Base-by-base conservation (phyloP, 1,140 invertebrate genomes). In the Micrasema longulum region DNA sequence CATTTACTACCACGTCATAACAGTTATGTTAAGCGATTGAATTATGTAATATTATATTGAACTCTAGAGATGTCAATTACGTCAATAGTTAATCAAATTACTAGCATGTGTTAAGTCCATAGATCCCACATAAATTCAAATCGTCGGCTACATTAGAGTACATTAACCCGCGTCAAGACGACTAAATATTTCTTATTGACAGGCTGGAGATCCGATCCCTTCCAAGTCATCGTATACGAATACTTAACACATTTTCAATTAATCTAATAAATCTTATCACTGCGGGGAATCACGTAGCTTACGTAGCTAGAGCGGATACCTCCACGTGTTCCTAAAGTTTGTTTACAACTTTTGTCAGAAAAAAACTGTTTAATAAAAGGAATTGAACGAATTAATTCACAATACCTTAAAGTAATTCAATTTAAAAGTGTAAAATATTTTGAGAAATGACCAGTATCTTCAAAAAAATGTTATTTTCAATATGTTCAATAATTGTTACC, bases 161-260 rank as follows among this genome's bases (percentile, higher is more conserved):
- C 64, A 66, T 66, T 66, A 66, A 50, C 45, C 45, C 45, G 64
- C 47, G 45, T 50, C 45, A 64, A n/a, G 41, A 11, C 18, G 26
- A 47, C 43, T 64, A 48, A 53, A 52, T 57, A 68, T 57, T 31
- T 68, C 66, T 57, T 45, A 68, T 68, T 68, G 66, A 68, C 66
- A 68, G 41, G 66, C 35, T 23, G 45, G 36, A 38, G 48, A 38
- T 22, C 50, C 52, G 64, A 53, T 53, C 47, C 36, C 64, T 20
- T 52, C 52, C 38, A 14, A 18, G 23, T 55, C 36, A 22, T 55
- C 66, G 31, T 26, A 31, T 47, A 53, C 20, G 66, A 43, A 57
- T 68, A 50, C 66, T 47, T 53, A 68, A 68, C 66, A 68, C 66
- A 68, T 68, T 68, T 50, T 50, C 66, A 57, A 68, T 68, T 68